A percentile compares a stretch with the other conserved stretches of the same genome.
phyloP scores from a whole-genome alignment of 2,888 invertebrate genomes.

The Drosophila basisetae region DNA sequence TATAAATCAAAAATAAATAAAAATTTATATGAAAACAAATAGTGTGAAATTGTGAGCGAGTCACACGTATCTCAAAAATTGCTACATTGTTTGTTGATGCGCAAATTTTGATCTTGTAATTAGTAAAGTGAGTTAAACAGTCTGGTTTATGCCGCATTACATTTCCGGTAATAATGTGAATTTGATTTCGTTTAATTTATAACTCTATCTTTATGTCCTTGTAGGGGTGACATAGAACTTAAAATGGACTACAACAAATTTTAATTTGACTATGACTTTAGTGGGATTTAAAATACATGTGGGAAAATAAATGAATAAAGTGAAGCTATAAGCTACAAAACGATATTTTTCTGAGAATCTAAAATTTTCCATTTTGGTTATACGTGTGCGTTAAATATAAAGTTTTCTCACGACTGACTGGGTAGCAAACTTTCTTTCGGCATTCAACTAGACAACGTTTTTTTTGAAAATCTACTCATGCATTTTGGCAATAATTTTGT shows the following conservation, averaged over 20 bases:
- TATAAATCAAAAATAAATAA: constrained; percentile 43
- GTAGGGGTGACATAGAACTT: not conserved
- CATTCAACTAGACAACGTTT: not conserved
- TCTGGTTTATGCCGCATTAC: not conserved
- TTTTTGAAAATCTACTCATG: not conserved
- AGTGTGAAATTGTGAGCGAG: constrained; percentile 13
- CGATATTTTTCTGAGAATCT: not conserved
- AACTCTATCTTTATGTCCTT: not conserved
- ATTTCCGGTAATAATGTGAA: not conserved
- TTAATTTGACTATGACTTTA: not conserved
- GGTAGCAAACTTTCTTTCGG: not conserved
- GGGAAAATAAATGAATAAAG: not conserved
- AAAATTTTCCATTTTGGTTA: too few species aligned
- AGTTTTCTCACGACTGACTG: not conserved
- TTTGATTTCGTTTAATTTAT: not conserved
- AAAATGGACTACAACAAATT: not conserved
- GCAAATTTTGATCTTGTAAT: not conserved
- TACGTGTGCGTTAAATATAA: not conserved
- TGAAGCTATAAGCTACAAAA: not conserved
- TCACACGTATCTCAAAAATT: not conserved
- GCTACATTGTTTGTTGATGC: constrained; percentile 27
- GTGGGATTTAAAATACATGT: not conserved
- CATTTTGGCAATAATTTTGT: not conserved
- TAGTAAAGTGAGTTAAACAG: not conserved
- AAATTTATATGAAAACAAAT: not conserved